Base-by-base conservation (phyloP, 1,140 invertebrate genomes). In the Pseudomyrmex flavicornis region DNA sequence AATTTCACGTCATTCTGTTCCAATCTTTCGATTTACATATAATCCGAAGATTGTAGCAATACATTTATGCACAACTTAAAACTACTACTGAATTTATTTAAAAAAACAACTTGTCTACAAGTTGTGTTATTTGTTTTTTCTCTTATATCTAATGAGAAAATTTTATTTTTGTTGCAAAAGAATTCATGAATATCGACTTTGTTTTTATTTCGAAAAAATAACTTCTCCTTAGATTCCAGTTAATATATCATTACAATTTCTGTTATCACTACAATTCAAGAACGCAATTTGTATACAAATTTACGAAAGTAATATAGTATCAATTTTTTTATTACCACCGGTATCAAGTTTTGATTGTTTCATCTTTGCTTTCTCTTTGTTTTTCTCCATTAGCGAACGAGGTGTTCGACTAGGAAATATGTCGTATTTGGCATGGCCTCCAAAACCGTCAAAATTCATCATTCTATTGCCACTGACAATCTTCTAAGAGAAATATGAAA, bases 361-460 rank as follows among this genome's bases (percentile, higher is more conserved):
- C n/a, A 1, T 76, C 61, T 83, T 88, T 8, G n/a, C 5, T 1
- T 84, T 79, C 10, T 61, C 65, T 85, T 84, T 90, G 0, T 61
- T 50, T 73, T 70, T 87, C 15, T 80, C 88, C 10, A 61, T 0
- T 2, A 62, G 80, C 15, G 8, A 44, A 58, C 48, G 52, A 66
- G 15, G 8, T 22, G 59, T 44, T 20, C 87, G 69, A 54, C 52
- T 80, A 44, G 92, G 91, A 83, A 93, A 93, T 2, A 73, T 62
- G 50, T 93, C 92, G 13, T 72, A 17, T 9, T 87, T 93, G 5
- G 91, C 91, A 84, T 93, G 93, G 4, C 93, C 93, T 35, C 92
- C 93, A 48, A 92, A 88, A 68, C 93, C 93, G 85, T 94, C 88
- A 65, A 88, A 93, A 12, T 76, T 72, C 62, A 85, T 83, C 62